Percentiles rank a stretch among this genome's conserved stretches.
Evolutionary conservation across 1,140 invertebrate species (phyloP).

Genomic region (Teleopsis dalmanni): DNA sequence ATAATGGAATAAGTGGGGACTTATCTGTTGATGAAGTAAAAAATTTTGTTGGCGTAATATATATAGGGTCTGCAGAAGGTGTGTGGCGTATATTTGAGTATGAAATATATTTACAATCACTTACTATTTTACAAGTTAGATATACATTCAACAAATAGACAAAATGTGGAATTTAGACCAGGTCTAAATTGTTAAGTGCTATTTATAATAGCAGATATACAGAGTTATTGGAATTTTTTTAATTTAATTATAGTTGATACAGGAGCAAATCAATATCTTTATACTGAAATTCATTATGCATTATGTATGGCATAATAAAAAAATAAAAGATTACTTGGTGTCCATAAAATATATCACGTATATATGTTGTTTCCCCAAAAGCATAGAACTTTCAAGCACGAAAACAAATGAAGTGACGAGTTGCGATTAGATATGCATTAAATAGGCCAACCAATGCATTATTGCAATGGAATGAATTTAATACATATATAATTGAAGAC

Average conservation of each 20-base stretch:
- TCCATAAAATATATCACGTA: background rate
- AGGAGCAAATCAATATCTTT: too few species aligned
- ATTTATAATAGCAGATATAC: too few species aligned
- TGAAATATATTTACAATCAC: slow-evolving; percentile 9
- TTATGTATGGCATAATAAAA: too few species aligned
- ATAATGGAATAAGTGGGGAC: background rate
- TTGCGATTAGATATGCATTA: background rate
- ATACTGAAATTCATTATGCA: too few species aligned
- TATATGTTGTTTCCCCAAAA: background rate
- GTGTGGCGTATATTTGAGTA: slow-evolving; percentile 25
- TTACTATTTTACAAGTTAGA: too few species aligned
- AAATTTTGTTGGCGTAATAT: slow-evolving; percentile 17
- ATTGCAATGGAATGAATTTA: background rate
- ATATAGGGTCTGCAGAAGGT: slow-evolving; percentile 29
- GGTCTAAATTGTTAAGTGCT: too few species aligned
- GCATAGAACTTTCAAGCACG: background rate
- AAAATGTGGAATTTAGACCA: too few species aligned
- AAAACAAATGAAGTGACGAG: background rate
- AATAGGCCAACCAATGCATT: background rate
- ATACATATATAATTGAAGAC: background rate
- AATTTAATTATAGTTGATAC: too few species aligned
- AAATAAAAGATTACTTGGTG: background rate
- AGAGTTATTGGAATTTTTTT: too few species aligned
- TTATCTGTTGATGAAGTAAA: background rate
- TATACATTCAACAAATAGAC: too few species aligned